phyloP scores from a whole-genome alignment of 2,113 vertebrate species.

The Chaetops frenatus region DNA sequence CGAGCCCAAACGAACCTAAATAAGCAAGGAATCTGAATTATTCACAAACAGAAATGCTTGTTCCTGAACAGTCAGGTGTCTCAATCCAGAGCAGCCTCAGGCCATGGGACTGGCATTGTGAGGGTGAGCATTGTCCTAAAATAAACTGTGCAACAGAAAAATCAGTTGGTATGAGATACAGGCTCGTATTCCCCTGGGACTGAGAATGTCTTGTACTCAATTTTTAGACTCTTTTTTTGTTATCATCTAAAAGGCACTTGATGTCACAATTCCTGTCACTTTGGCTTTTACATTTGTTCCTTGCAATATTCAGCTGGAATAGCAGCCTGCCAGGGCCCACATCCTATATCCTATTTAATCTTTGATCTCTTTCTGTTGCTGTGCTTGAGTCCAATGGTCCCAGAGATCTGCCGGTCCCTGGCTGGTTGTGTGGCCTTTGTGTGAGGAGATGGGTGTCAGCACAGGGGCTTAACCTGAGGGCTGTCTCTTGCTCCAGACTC shows the following conservation, averaged over 20 bases:
- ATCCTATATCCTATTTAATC: background rate
- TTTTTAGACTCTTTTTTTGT: background rate
- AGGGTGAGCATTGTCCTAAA: slow-evolving; percentile 21
- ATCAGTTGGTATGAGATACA: background rate
- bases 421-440: background rate
- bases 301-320: background rate
- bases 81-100: background rate
- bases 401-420: background rate
- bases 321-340: background rate
- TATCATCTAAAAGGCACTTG: background rate
- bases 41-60: background rate
- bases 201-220: background rate
- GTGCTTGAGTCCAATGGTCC: background rate
- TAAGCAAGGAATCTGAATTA: background rate
- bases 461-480: background rate
- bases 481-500: background rate
- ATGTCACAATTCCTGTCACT: background rate
- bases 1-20: background rate
- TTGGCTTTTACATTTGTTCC: background rate
- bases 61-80: slow-evolving; percentile 19
- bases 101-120: background rate
- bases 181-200: background rate
- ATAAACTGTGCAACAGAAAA: slow-evolving; percentile 35
- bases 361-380: background rate
- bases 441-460: background rate